Conservation (phyloP, 1,140 invertebrate species). For the Palaemon carinicauda region DNA sequence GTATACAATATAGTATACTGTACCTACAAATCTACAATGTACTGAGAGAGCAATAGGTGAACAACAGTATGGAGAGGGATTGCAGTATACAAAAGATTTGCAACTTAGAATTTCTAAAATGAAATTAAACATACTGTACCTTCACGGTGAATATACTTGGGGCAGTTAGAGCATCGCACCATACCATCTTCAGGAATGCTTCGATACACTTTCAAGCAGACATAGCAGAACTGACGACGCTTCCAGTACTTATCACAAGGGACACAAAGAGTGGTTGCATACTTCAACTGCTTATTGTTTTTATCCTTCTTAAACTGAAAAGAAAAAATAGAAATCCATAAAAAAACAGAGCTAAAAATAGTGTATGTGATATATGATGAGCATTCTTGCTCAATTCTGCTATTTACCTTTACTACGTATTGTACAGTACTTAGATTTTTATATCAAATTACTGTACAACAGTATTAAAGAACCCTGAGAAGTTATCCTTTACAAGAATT, state of each 20-base stretch:
- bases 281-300: conserved; percentile 67
- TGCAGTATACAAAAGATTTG: not conserved
- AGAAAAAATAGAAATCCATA: not conserved
- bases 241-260: conserved; percentile 67
- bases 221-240: conserved; percentile 56
- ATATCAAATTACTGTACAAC: not conserved
- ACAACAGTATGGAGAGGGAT: too few species aligned
- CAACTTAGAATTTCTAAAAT: not conserved
- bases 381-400: too few species aligned
- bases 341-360: too few species aligned
- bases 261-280: conserved; percentile 68
- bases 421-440: too few species aligned
- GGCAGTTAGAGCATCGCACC: conserved; percentile 58
- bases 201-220: conserved; percentile 56
- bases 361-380: too few species aligned
- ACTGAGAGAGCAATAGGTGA: too few species aligned
- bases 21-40: too few species aligned
- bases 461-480: too few species aligned
- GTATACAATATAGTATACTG: too few species aligned
- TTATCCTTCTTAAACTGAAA: conserved; percentile 68
- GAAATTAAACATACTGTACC: not conserved
- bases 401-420: too few species aligned
- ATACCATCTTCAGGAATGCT: conserved; percentile 58
- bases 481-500: not conserved
- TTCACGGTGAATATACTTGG: conserved; percentile 58